Evolutionary conservation across 2,113 vertebrate genomes (phyloP).

Genomic region (Heloderma charlesbogerti): DNA sequence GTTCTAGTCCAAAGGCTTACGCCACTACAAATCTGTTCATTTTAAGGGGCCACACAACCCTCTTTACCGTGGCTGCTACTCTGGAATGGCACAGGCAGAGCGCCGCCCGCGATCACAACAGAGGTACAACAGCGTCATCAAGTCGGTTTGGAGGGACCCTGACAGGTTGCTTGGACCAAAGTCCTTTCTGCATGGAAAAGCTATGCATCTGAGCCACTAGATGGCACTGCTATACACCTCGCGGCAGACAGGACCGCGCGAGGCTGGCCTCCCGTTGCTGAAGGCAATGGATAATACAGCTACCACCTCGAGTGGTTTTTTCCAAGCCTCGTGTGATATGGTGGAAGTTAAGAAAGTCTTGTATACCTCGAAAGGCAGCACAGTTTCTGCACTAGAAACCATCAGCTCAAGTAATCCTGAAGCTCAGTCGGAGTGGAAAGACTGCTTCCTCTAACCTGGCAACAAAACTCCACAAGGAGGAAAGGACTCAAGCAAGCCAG

Average conservation of each 20-base stretch:
- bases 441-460: background rate
- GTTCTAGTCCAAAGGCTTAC: background rate
- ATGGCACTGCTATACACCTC: background rate
- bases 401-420: background rate
- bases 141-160: background rate
- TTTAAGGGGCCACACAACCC: background rate
- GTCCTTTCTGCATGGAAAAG: background rate
- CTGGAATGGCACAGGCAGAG: background rate
- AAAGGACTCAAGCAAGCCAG: background rate
- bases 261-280: background rate
- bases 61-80: background rate
- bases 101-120: background rate
- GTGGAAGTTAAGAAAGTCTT: background rate
- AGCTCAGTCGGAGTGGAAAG: background rate
- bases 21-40: no score
- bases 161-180: background rate
- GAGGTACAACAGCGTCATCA: background rate
- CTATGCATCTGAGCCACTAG: background rate
- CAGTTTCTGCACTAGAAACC: background rate
- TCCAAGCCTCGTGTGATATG: background rate
- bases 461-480: background rate
- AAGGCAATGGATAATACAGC: background rate
- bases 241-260: no score
- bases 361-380: background rate
- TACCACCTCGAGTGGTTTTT: background rate